phyloP scores from a whole-genome alignment of 2,888 invertebrate genomes.

The Chaitophorus viminalis region DNA sequence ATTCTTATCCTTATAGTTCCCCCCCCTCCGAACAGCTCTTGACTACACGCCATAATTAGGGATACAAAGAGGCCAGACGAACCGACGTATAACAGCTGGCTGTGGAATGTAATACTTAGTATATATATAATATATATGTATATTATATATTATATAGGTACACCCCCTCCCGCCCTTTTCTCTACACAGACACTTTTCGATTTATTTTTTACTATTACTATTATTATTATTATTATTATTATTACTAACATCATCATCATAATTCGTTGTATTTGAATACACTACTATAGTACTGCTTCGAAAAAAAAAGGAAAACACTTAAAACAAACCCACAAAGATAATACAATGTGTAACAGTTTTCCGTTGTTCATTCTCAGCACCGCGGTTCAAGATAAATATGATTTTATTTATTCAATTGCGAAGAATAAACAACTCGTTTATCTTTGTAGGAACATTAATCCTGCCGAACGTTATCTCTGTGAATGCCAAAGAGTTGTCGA shows the following conservation, averaged over 20 bases:
- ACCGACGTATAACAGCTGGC: constrained; percentile 33
- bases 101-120: constrained; percentile 40
- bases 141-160: background rate
- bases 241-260: constrained; percentile 7
- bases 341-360: constrained; percentile 23
- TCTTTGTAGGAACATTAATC: constrained; percentile 52
- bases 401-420: constrained; percentile 58
- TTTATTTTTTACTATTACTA: background rate
- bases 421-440: constrained; percentile 59
- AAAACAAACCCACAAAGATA: constrained; percentile 30
- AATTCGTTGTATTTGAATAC: constrained; percentile 1
- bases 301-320: constrained; percentile 34
- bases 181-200: background rate
- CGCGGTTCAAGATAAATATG: constrained; percentile 50
- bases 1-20: constrained; percentile 10
- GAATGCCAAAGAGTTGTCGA: constrained; percentile 7
- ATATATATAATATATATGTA: background rate
- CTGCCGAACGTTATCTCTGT: constrained; percentile 42
- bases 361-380: background rate
- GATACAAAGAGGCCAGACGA: constrained; percentile 28
- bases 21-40: constrained; percentile 15
- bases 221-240: background rate
- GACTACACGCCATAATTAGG: constrained; percentile 29
- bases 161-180: background rate
- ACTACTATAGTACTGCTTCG: background rate